Base-by-base conservation (phyloP, 2,113 vertebrate genomes). In the Oncorhynchus clarkii region DNA sequence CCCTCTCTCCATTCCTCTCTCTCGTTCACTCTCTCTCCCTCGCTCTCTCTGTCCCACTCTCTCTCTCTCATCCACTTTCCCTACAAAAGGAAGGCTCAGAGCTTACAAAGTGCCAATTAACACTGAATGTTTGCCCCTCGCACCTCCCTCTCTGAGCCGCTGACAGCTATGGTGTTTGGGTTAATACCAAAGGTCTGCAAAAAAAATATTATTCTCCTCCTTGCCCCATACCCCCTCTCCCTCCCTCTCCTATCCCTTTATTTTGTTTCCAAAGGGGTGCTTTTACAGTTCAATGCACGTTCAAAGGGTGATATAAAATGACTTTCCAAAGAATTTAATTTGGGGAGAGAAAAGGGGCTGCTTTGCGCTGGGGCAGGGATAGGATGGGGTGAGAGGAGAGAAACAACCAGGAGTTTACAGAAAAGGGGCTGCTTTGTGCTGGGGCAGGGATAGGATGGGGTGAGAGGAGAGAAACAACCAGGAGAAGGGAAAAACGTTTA, bases 211-310 rank as follows among this genome's bases (percentile, higher is more conserved):
- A 93, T 93, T 92, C 91, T 90, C 89, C 87, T 92, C 79, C 90
- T 90, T 90, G 75, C 84, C 83, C 88, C 86, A 77, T 76, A 84
- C 76, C 45, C 85, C 82, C 81, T 82, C 85, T 78, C 75, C 71
- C 80, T 57, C 74, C 73, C 65, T 80, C 77, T 75, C 70, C 73
- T 62, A 81, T 88, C 90, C 92, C 83, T 94, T 93, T 92, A 93
- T 93, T 93, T 93, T 89, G 92, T 92, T 93, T 94, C 90, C 90
- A 92, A 91, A 88, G 89, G 91, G 90, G 92, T 91, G 90, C 82
- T 90, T 95, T 94, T 93, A 93, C 94, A 95, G 94, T 94, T 95
- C 93, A 95, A 88, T 92, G 94, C 90, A 91, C 87, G 90, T 93
- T 94, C 93, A 94, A 94, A 94, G 91, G 86, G 90, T 94, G 91